Base-by-base conservation (phyloP, 2,888 invertebrate genomes). In the Peribatodes rhomboidaria region DNA sequence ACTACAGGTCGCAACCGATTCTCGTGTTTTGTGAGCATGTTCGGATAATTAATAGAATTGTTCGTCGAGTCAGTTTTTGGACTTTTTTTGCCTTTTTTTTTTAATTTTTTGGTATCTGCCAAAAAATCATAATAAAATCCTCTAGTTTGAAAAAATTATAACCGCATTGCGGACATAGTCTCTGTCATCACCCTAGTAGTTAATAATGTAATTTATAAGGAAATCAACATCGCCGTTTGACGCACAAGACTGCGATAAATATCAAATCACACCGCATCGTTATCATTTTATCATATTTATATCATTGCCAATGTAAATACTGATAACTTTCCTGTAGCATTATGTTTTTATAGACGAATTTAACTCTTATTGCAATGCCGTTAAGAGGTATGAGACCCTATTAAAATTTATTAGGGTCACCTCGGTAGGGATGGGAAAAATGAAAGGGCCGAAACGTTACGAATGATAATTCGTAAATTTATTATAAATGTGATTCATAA, bases 281-380 rank as follows among this genome's bases (percentile, higher is more conserved):
- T 90, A 89, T 90, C 89, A 80, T 49, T 64, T 72, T 80, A 85
- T 86, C 82, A 81, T 81, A 82, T 86, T 85, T 82, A 84, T 89
- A 88, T 90, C 83, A 82, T 83, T 83, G 69, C 78, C 81, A 80
- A 79, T 76, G 82, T 85, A 88, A 88, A 89, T 87, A 89, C 61
- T 73, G 88, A 89, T 89, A 88, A 77, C 68, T 71, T 55, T 54
- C 49, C 22, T 62, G 52, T 58, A 54, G 20, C 35, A 22, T 47
- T 56, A 58, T 33, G 41, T 54, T 27, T 13, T 54, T 33, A 52
- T 57, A 50, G 52, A 59, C 73, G 35, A 82, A 68, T 76, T 50
- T 82, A 61, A 58, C 52, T 61, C 80, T 75, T 87, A 78, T 62
- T 31, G 0, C 61, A 6, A 59, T 22, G 46, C 0, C 52, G 70